Percentiles rank a stretch among this genome's conserved stretches.
Conservation (phyloP, 2,113 vertebrate genomes). For the Perognathus longimembris region DNA sequence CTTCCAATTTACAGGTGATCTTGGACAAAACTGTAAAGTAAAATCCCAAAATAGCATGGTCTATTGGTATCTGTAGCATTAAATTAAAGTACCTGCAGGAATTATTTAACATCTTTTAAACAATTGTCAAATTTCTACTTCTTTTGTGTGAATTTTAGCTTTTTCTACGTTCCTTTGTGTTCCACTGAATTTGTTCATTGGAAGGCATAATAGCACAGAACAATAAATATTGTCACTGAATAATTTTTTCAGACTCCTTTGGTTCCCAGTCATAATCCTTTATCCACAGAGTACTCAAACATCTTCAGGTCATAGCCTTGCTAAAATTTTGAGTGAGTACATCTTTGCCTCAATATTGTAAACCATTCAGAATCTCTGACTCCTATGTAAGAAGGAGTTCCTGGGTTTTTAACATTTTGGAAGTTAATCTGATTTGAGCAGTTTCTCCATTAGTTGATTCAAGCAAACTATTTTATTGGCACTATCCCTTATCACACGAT, state of each 20-base stretch:
- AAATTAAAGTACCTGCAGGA: neutral
- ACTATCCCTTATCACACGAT: neutral
- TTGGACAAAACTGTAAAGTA: neutral
- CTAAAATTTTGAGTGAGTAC: slow-evolving; percentile 6
- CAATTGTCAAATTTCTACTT: neutral
- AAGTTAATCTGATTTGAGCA: neutral
- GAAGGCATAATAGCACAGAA: neutral
- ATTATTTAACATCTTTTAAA: neutral
- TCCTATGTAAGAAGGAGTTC: neutral
- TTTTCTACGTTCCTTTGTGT: neutral
- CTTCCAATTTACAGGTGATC: neutral
- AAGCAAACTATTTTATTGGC: neutral
- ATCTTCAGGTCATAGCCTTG: neutral
- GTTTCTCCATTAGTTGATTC: neutral
- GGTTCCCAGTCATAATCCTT: neutral
- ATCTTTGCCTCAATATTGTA: neutral
- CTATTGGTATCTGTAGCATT: neutral
- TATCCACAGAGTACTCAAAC: neutral
- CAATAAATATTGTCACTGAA: neutral
- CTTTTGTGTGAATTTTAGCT: neutral
- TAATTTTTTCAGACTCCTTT: neutral
- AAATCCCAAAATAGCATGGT: neutral
- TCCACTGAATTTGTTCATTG: neutral
- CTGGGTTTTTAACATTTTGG: neutral
- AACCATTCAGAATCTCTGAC: neutral